Percentiles rank a stretch among this genome's conserved stretches.
These are phyloP conservation scores for Trisateles emortualis DNA, from an alignment of 2,888 invertebrate species.

Conservation along the genomic window DNA sequence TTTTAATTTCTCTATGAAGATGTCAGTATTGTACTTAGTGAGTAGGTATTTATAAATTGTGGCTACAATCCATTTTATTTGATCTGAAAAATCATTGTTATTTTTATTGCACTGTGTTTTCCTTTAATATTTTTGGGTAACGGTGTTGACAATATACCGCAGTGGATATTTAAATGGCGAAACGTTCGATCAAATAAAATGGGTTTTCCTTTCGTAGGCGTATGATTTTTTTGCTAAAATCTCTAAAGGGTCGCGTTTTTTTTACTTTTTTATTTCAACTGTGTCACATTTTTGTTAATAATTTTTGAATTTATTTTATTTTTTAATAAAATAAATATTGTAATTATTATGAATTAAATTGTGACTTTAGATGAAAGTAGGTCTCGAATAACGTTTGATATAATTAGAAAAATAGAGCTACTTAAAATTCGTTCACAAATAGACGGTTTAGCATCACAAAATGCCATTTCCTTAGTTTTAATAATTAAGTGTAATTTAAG, in stretches of 20 bases:
- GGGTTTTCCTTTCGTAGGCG: slow-evolving; percentile 20
- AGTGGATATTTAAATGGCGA: background rate
- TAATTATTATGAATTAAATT: slow-evolving; percentile 3
- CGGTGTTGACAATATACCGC: background rate
- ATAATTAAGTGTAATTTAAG: slow-evolving; percentile 41
- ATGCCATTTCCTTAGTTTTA: slow-evolving; percentile 61
- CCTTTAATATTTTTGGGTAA: background rate
- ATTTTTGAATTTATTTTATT: background rate
- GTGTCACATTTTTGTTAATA: slow-evolving; percentile 2
- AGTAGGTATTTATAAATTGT: slow-evolving; percentile 68
- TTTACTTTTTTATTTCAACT: slow-evolving; percentile 21
- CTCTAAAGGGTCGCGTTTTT: slow-evolving; percentile 19
- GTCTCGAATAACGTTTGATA: slow-evolving; percentile 35
- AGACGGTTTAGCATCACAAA: slow-evolving; percentile 47
- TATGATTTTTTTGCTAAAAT: slow-evolving; percentile 34
- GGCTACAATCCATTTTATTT: slow-evolving; percentile 25
- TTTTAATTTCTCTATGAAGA: slow-evolving; percentile 65
- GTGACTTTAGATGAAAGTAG: slow-evolving; percentile 11
- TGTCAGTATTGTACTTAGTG: slow-evolving; percentile 77
- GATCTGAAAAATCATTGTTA: slow-evolving; percentile 8
- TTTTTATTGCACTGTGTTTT: slow-evolving; percentile 5
- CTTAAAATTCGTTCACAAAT: slow-evolving; percentile 36
- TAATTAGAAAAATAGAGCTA: slow-evolving; percentile 33
- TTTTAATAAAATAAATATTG: background rate
- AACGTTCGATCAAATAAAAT: slow-evolving; percentile 18